Percentiles rank a stretch among this genome's conserved stretches.
Evolutionary conservation across 2,113 vertebrate species (phyloP).

Genomic region (Asarcornis scutulata): DNA sequence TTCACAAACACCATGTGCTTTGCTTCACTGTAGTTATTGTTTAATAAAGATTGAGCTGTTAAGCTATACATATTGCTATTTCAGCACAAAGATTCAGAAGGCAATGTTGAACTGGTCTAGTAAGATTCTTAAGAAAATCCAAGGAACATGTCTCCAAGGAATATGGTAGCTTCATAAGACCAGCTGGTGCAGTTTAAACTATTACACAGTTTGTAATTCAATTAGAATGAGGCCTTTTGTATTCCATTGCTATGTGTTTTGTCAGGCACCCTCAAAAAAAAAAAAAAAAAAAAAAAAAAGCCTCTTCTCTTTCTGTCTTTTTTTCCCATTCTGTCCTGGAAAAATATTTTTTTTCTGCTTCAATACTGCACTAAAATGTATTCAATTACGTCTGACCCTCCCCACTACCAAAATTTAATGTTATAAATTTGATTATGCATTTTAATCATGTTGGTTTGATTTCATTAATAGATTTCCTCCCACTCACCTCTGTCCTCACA

Average conservation of each 20-base stretch:
- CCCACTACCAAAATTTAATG: background rate
- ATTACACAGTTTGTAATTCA: conserved; percentile 76
- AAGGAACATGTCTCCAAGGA: conserved; percentile 62
- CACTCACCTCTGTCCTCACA: background rate
- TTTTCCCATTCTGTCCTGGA: background rate
- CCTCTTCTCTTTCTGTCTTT: background rate
- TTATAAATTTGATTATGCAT: background rate
- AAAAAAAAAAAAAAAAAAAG: conserved; percentile 19
- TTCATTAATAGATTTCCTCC: conserved; percentile 19
- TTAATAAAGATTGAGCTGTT: conserved; percentile 11
- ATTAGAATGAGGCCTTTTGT: conserved; percentile 64
- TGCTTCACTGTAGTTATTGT: background rate
- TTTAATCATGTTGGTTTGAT: conserved; percentile 7
- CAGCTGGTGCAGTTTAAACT: conserved; percentile 75
- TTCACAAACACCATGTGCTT: background rate
- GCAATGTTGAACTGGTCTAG: conserved; percentile 23
- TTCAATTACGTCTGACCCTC: background rate
- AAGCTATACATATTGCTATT: background rate
- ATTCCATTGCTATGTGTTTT: conserved; percentile 30
- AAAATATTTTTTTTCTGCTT: conserved; percentile 23
- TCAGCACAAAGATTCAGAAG: conserved; percentile 14
- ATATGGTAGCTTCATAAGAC: conserved; percentile 68
- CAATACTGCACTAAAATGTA: background rate
- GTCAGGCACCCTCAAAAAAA: conserved; percentile 52
- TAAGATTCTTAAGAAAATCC: conserved; percentile 25